Evolutionary conservation across 1,140 invertebrate species (phyloP), one percentile per base, ranked within the genome.

Genomic region (Melitaea cinxia): DNA sequence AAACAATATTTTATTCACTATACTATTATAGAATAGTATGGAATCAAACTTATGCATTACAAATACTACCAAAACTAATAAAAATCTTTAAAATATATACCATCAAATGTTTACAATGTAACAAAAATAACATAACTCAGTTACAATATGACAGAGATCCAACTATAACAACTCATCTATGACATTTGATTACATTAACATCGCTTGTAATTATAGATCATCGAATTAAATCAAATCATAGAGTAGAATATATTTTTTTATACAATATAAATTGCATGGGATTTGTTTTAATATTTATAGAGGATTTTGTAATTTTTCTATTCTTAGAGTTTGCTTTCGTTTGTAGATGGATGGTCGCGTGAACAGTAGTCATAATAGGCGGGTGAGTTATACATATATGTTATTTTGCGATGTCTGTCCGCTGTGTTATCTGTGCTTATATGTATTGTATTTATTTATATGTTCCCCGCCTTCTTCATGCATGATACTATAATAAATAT

Each of bases 341-440:
- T 92, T 91, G 85, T 92, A 92, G 91, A 92, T 92, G 89, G 91
- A 92, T 90, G 89, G 80, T 73, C 84, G 91, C 83, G 84, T 89
- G 84, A 91, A 85, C 89, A 92, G 81, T 91, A 91, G 82, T 86
- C 89, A 91, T 86, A 88, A 88, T 89, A 91, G 91, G 88, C 88
- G 91, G 91, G 91, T 92, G 87, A 92, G 91, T 91, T 77, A 77
- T 76, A 77, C 64, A 76, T 83, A 72, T 83, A 70, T 85, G 73
- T 83, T 78, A 74, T 77, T 57, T 70, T 63, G 67, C 33, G 47
- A 42, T 63, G 19, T 74, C 37, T 77, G 45, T 68, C 15, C 37
- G 37, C 37, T 17, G 14, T 42, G 37, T 39, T 5, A 14, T 5
- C 59, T 73, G 57, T 65, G 37, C 28, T 53, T 71, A 35, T 54